A percentile compares a stretch with the other conserved stretches of the same genome.
phyloP scores from a whole-genome alignment of 30 jellyfish, hydroid and myxozoan genomes.

The Rhopilema esculentum region DNA sequence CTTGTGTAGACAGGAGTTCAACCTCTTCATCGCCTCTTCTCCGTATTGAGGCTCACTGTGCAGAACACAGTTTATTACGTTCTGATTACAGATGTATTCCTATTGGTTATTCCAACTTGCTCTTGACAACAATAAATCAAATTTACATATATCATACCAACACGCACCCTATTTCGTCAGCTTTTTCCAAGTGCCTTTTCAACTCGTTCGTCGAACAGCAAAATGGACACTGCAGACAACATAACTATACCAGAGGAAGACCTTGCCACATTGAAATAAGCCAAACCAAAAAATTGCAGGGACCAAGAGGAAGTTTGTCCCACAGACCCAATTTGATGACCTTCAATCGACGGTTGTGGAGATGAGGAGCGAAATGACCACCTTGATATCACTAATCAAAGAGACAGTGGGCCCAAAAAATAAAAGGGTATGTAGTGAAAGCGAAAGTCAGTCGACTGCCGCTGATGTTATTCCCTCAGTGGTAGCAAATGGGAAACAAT shows the following conservation, averaged over 20 bases:
- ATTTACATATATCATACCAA: background rate
- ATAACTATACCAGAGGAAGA: no score
- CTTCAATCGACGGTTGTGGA: no score
- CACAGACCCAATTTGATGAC: no score
- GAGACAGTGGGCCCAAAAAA: background rate
- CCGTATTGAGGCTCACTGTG: constrained; percentile 18
- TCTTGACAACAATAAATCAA: background rate
- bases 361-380: background rate
- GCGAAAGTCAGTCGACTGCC: no score
- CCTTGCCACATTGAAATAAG: no score
- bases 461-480: background rate
- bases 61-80: background rate
- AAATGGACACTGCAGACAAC: no score
- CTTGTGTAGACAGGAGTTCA: no score
- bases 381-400: background rate
- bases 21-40: background rate
- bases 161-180: background rate
- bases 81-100: background rate
- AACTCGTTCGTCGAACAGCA: no score
- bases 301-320: no score
- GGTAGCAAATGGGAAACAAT: background rate
- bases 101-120: constrained; percentile 4
- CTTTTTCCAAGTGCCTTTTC: background rate
- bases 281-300: no score
- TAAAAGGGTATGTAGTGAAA: no score